Evolutionary conservation across 2,797 vertebrate species (phyloP).

Genomic region (Hypotaenidia philippensis): DNA sequence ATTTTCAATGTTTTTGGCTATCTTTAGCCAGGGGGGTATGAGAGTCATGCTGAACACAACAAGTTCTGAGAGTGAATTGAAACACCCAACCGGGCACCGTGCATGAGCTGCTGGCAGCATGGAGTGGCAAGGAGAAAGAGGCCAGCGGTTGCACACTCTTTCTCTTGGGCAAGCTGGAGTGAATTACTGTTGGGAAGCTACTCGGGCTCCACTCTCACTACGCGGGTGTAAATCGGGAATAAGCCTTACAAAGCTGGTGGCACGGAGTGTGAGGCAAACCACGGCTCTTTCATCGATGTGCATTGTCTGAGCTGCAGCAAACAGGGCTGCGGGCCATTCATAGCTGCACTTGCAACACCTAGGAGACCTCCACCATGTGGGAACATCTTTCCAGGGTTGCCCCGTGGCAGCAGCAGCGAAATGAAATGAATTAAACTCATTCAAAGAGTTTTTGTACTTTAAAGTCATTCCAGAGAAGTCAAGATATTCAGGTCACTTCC

Average conservation of each 20-base stretch:
- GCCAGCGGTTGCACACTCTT: accelerated
- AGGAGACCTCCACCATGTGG: constrained; percentile 34
- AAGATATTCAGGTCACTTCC: constrained; percentile 36
- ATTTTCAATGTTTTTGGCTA: constrained; percentile 96
- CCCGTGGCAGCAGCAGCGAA: not conserved
- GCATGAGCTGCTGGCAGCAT: not conserved
- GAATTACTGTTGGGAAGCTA: not conserved
- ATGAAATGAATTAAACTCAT: constrained; percentile 29
- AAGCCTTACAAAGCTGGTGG: not conserved
- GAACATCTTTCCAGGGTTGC: not conserved
- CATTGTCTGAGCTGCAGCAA: not conserved
- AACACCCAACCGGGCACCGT: accelerated
- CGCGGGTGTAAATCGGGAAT: not conserved
- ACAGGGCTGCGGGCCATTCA: not conserved
- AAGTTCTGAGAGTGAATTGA: not conserved
- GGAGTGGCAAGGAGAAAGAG: not conserved
- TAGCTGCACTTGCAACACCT: not conserved
- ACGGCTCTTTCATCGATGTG: not conserved
- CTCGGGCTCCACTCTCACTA: not conserved
- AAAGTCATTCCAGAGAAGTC: constrained; percentile 48
- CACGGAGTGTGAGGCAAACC: not conserved
- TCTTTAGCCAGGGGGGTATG: constrained; percentile 78
- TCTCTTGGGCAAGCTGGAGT: not conserved
- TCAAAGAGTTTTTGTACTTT: constrained; percentile 33
- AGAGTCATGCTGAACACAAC: not conserved